Conservation (phyloP, 2,113 vertebrate species). For the Craseonycteris thonglongyai region DNA sequence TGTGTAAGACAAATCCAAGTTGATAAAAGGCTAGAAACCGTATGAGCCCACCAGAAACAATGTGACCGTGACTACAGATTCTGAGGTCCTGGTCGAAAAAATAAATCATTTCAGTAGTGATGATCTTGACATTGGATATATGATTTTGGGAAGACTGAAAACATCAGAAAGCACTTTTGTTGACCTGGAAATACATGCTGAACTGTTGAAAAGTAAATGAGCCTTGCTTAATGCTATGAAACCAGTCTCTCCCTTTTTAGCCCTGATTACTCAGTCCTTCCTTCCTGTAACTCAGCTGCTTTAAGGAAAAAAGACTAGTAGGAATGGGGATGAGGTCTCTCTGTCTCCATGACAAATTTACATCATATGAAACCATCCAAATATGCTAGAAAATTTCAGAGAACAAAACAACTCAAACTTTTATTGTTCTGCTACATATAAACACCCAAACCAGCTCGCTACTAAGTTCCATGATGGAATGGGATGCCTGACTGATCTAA, state of each 20-base stretch:
- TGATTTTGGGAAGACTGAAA: neutral
- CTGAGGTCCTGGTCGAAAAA: neutral
- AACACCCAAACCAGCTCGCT: neutral
- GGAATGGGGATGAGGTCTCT: neutral
- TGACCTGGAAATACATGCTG: neutral
- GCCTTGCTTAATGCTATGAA: neutral
- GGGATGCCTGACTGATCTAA: neutral
- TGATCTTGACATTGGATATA: neutral
- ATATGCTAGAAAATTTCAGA: neutral
- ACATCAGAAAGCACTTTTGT: neutral
- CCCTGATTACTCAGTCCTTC: neutral
- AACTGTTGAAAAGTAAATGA: neutral
- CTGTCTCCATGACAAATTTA: neutral
- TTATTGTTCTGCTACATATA: neutral
- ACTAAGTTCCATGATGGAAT: neutral
- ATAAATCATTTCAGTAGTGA: neutral
- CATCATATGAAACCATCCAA: neutral
- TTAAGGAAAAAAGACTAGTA: neutral
- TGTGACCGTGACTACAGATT: neutral
- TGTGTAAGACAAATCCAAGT: neutral
- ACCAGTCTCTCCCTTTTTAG: neutral
- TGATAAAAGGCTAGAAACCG: neutral
- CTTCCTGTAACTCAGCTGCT: neutral
- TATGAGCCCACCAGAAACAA: neutral
- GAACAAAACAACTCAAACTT: neutral